These are phyloP conservation scores for Zaprionus lachaisei DNA, from an alignment of 1,140 invertebrate species.

Conservation along the genomic window DNA sequence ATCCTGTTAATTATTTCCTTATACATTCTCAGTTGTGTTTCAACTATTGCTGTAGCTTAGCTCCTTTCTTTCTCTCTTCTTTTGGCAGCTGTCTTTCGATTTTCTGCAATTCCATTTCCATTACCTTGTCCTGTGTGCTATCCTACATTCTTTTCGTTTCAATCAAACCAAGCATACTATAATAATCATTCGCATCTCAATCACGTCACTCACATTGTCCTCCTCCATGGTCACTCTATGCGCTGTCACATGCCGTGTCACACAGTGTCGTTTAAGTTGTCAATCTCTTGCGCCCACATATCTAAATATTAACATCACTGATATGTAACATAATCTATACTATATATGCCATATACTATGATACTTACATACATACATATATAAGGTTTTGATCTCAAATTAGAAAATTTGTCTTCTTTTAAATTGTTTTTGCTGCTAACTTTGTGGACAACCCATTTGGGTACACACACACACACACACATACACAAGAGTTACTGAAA, in stretches of 20 bases:
- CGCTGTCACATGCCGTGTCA: background rate
- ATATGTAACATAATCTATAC: background rate
- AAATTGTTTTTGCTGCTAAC: constrained; percentile 35
- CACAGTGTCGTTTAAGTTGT: background rate
- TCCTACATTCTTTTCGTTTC: background rate
- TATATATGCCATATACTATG: background rate
- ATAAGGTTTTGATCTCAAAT: constrained; percentile 3
- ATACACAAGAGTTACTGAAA: background rate
- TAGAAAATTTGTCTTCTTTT: constrained; percentile 11
- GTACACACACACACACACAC: background rate
- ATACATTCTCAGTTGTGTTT: background rate
- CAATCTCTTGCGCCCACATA: background rate
- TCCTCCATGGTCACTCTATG: background rate
- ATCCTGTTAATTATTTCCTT: background rate
- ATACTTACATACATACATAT: too few relatives aligned
- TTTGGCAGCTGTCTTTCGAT: background rate
- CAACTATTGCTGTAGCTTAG: too few relatives aligned
- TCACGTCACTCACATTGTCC: background rate
- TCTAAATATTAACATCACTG: background rate
- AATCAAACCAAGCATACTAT: background rate
- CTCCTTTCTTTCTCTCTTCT: background rate
- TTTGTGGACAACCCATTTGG: constrained; percentile 40
- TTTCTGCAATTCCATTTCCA: background rate
- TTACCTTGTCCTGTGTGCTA: background rate
- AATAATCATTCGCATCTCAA: constrained; percentile 1